phyloP scores from a whole-genome alignment of 2,797 vertebrate genomes.

The Melanotaenia nigrans region DNA sequence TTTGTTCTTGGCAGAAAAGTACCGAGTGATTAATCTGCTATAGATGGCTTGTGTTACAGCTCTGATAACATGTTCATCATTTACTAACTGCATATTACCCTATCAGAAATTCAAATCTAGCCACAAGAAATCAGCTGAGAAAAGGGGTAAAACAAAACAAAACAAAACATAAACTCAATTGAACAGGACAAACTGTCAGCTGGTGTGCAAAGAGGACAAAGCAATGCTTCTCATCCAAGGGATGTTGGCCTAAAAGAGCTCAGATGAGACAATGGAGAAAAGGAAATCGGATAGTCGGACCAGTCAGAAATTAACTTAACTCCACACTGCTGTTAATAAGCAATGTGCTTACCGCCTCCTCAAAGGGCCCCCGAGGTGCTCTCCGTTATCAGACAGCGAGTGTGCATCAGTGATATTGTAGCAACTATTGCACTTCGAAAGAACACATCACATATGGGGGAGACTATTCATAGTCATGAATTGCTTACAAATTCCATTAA shows the following conservation, averaged over 20 bases:
- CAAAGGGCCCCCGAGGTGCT: constrained; percentile 49
- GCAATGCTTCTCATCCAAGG: constrained; percentile 1
- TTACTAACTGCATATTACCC: not conserved
- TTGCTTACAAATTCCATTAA: constrained; percentile 4
- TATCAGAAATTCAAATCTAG: constrained; percentile 7
- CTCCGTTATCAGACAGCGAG: constrained; percentile 22
- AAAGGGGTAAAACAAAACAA: constrained; percentile 5
- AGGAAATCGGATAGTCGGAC: constrained; percentile 53
- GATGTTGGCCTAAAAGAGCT: constrained; percentile 24
- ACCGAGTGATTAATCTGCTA: constrained; percentile 25
- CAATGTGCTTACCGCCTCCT: constrained; percentile 59
- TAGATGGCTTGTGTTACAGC: constrained; percentile 3
- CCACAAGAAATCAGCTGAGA: not conserved
- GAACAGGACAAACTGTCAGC: constrained; percentile 37
- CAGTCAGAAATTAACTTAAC: constrained; percentile 63
- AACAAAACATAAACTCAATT: constrained; percentile 26
- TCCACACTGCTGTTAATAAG: constrained; percentile 68
- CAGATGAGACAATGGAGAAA: constrained; percentile 57
- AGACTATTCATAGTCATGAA: constrained; percentile 9
- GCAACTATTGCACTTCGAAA: constrained; percentile 23
- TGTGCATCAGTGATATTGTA: constrained; percentile 7
- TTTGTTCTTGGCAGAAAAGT: not conserved
- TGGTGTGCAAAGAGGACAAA: constrained; percentile 45
- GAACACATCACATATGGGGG: constrained; percentile 13
- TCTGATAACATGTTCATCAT: constrained; percentile 1